Base-by-base conservation (phyloP, 2,113 vertebrate genomes). In the Siniperca knerii region DNA sequence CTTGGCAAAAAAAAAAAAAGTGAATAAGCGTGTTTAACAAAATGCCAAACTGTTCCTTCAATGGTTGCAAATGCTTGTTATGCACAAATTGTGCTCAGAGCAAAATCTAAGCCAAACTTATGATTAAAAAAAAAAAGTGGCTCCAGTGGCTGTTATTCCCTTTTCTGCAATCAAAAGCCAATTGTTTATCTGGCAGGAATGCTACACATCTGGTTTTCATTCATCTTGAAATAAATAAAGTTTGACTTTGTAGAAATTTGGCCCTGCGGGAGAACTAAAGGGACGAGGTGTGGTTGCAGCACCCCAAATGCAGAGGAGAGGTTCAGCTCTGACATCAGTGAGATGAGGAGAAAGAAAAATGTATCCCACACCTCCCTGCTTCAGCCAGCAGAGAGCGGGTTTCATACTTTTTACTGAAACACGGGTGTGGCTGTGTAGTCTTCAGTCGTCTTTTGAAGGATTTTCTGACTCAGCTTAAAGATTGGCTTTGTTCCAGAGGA, bases 351-450 rank as follows among this genome's bases (percentile, higher is more conserved):
- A 46, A 29, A 72, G 62, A 75, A 75, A 67, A 70, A 60, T 67
- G 58, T 1, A 3, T n/a, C 74, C 67, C 70, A 74, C 73, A 58
- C 61, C 84, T 64, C 18, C 79, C 1, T 4, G 18, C 58, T 44
- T 75, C 65, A 85, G 68, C 72, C 85, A 79, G 78, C 65, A 60
- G 68, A 40, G 77, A 54, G 40, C 40, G 76, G 57, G 79, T 35
- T 79, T 79, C 46, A 25, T 55, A 23, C 12, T 71, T 42, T 62
- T 54, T 12, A 67, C 48, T 75, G 61, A 84, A 60, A 44, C 65
- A n/a, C 12, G 79, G 92, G 87, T 85, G 89, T 77, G 86, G 77
- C 55, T 77, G 40, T 74, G 67, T 0, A 8, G 40, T 67, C 79
- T 64, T 48, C 8, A 15, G 9, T 20, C 1, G 33, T 66, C 40